Percentiles rank a stretch among this genome's conserved stretches.
Evolutionary conservation across 2,888 invertebrate species (phyloP).

Genomic region (Meloe dianella): DNA sequence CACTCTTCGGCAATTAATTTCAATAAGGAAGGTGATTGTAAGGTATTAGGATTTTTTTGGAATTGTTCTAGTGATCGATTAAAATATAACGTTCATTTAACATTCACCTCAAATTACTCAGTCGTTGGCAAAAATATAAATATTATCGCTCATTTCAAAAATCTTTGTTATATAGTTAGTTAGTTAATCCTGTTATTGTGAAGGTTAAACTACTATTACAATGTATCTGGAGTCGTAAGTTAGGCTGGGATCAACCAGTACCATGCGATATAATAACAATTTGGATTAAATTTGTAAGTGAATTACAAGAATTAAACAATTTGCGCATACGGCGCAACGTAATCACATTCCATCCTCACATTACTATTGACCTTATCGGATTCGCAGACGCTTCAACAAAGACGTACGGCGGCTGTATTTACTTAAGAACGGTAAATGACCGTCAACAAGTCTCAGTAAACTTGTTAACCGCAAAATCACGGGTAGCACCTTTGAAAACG

Average conservation of each 20-base stretch:
- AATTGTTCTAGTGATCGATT: conserved; percentile 16
- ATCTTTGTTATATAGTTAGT: conserved; percentile 14
- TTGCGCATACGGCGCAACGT: background rate
- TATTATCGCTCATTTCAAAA: conserved; percentile 11
- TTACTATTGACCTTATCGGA: conserved; percentile 24
- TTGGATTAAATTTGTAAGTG: background rate
- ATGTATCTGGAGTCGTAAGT: conserved; percentile 16
- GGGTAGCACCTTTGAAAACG: conserved; percentile 33
- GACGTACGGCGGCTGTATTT: conserved; percentile 32
- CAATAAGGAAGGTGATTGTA: conserved; percentile 25
- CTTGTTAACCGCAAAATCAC: conserved; percentile 32
- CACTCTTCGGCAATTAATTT: conserved; percentile 23
- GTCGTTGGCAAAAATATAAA: conserved; percentile 15
- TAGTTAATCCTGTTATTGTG: conserved; percentile 19
- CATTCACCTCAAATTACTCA: background rate
- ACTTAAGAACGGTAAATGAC: conserved; percentile 23
- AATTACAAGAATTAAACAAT: background rate
- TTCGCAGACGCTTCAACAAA: conserved; percentile 31
- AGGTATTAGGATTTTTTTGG: conserved; percentile 33
- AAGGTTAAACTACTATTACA: conserved; percentile 23
- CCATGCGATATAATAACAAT: background rate
- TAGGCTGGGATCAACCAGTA: conserved; percentile 16
- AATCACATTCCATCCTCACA: background rate
- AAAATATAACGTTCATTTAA: conserved; percentile 12
- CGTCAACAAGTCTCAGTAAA: conserved; percentile 24